Evolutionary conservation across 2,113 vertebrate species (phyloP).

Genomic region (Caranx ignobilis): DNA sequence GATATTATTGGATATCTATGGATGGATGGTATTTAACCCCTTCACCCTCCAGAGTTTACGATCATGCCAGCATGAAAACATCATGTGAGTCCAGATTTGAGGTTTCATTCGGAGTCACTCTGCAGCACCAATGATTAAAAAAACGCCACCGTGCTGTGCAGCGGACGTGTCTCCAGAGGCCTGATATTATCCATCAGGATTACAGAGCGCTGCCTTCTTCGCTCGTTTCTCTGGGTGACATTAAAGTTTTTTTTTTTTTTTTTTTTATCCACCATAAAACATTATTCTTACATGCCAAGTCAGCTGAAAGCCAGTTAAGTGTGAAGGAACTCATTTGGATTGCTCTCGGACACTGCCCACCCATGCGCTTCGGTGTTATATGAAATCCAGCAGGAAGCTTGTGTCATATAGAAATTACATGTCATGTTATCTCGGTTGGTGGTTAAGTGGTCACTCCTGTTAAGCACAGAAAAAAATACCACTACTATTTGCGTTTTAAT

Average conservation of each 20-base stretch:
- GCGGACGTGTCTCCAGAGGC: conserved; percentile 20
- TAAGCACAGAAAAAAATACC: too few relatives aligned
- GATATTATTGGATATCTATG: too few relatives aligned
- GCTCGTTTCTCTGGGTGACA: conserved; percentile 49
- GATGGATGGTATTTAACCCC: too few relatives aligned
- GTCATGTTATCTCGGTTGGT: conserved; percentile 24
- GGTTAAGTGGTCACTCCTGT: conserved; percentile 13
- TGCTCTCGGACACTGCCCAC: conserved; percentile 29
- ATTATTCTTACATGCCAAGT: conserved; percentile 52
- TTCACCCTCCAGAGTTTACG: too few relatives aligned
- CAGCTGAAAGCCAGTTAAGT: conserved; percentile 53
- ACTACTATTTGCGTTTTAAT: too few relatives aligned
- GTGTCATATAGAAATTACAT: conserved; percentile 23
- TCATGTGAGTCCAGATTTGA: neutral
- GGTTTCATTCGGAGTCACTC: neutral
- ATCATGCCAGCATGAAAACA: too few relatives aligned
- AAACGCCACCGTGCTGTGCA: conserved; percentile 6
- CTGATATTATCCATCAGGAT: conserved; percentile 61
- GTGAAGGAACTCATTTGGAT: conserved; percentile 64
- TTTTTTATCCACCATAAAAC: conserved; percentile 48
- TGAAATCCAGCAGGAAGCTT: conserved; percentile 39
- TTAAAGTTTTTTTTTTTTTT: conserved; percentile 47
- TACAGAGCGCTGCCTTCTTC: conserved; percentile 30
- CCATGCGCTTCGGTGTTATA: conserved; percentile 20
- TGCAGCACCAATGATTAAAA: neutral